phyloP scores from a whole-genome alignment of 2,888 invertebrate genomes.

The Leucoma salicis region DNA sequence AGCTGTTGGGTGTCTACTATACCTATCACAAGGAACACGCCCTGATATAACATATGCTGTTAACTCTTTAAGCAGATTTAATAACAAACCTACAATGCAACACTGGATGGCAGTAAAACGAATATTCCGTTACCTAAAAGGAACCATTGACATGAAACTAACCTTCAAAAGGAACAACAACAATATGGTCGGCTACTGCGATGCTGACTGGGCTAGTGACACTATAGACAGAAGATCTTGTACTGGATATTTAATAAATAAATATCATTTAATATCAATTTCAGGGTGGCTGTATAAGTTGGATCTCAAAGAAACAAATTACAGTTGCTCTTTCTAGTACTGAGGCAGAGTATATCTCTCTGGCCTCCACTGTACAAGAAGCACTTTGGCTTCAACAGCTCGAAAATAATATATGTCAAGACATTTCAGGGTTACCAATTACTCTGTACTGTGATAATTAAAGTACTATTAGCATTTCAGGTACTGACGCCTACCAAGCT shows the following conservation, averaged over 20 bases:
- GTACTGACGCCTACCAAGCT: background rate
- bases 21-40: slow-evolving; percentile 6
- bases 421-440: background rate
- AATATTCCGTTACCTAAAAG: slow-evolving; percentile 18
- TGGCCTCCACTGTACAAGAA: background rate
- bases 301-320: background rate
- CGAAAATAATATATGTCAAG: background rate
- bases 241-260: background rate
- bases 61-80: background rate
- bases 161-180: background rate
- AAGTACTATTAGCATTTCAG: background rate
- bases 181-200: background rate
- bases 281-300: background rate
- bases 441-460: background rate
- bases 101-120: slow-evolving; percentile 10
- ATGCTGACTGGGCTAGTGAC: slow-evolving; percentile 1
- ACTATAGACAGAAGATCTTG: background rate
- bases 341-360: no score
- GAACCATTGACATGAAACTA: slow-evolving; percentile 8
- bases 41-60: slow-evolving; percentile 6
- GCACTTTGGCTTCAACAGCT: slow-evolving; percentile 1
- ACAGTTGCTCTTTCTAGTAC: background rate
- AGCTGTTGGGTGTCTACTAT: slow-evolving; percentile 4
- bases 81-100: slow-evolving; percentile 2
- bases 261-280: no score